A percentile compares a stretch with the other conserved stretches of the same genome.
phyloP scores from a whole-genome alignment of 2,113 vertebrate species.

The Seriola dumerili region DNA sequence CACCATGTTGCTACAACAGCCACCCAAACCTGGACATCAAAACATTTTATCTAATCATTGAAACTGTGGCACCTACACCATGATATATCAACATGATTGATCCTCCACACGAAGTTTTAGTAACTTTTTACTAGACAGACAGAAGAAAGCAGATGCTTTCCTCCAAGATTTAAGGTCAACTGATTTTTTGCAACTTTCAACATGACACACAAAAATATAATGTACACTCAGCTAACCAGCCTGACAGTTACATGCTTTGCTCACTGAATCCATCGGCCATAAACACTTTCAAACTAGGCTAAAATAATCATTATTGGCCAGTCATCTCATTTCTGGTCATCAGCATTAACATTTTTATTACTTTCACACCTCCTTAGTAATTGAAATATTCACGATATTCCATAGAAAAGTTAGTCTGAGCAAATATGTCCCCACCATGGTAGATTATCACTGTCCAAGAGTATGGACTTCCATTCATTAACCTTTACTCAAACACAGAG shows the following conservation, averaged over 20 bases:
- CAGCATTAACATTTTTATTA: not conserved
- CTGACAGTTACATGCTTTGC: slow-evolving; percentile 14
- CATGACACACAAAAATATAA: slow-evolving; percentile 14
- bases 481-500: slow-evolving; percentile 18
- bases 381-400: slow-evolving; percentile 6
- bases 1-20: slow-evolving; percentile 17
- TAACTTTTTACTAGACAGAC: slow-evolving; percentile 38
- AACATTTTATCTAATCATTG: slow-evolving; percentile 22
- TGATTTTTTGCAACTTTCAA: slow-evolving; percentile 20
- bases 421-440: not conserved
- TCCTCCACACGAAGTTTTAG: slow-evolving; percentile 12
- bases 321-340: slow-evolving; percentile 9
- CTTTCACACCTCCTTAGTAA: not conserved
- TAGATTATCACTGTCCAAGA: not conserved
- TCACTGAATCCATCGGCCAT: slow-evolving; percentile 8
- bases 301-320: not conserved
- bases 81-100: not conserved
- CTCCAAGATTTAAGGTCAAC: slow-evolving; percentile 27
- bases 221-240: slow-evolving; percentile 10
- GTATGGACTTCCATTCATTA: slow-evolving; percentile 6
- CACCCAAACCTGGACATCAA: slow-evolving; percentile 31
- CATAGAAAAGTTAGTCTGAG: not conserved
- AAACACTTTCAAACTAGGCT: not conserved
- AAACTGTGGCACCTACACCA: slow-evolving; percentile 27
- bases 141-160: slow-evolving; percentile 7